These are phyloP conservation scores for Varecia variegata DNA, from an alignment of 2,797 vertebrate species.

Conservation along the genomic window DNA sequence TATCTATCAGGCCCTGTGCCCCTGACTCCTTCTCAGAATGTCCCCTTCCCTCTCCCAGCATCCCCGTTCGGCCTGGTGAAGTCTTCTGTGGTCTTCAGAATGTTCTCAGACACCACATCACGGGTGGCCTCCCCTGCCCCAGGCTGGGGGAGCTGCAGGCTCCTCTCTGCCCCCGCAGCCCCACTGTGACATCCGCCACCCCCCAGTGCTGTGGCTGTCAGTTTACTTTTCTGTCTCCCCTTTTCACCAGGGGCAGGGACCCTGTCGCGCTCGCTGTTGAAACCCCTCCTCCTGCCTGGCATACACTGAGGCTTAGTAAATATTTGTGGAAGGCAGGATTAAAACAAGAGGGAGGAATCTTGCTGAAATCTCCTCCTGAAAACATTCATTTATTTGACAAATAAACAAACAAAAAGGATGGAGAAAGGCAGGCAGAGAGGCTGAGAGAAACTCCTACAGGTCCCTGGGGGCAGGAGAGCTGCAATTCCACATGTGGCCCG, in stretches of 20 bases:
- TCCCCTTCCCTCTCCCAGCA: background rate
- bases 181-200: rapidly evolving
- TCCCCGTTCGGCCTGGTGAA: background rate
- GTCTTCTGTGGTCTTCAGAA: background rate
- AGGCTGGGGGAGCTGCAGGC: background rate
- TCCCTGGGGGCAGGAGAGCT: background rate
- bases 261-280: background rate
- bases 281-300: background rate
- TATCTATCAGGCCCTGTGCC: background rate
- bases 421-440: background rate
- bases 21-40: background rate
- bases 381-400: constrained; percentile 46
- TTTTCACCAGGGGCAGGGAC: background rate
- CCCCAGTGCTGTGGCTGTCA: rapidly evolving
- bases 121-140: rapidly evolving
- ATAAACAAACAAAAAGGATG: background rate
- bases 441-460: background rate
- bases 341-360: background rate
- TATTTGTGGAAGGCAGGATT: constrained; percentile 5
- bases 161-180: background rate
- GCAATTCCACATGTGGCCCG: constrained; percentile 40
- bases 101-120: background rate
- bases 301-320: background rate
- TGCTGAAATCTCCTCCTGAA: background rate
- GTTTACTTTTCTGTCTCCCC: background rate